phyloP scores from a whole-genome alignment of 2,888 invertebrate species.

The Isotomurus palustris region DNA sequence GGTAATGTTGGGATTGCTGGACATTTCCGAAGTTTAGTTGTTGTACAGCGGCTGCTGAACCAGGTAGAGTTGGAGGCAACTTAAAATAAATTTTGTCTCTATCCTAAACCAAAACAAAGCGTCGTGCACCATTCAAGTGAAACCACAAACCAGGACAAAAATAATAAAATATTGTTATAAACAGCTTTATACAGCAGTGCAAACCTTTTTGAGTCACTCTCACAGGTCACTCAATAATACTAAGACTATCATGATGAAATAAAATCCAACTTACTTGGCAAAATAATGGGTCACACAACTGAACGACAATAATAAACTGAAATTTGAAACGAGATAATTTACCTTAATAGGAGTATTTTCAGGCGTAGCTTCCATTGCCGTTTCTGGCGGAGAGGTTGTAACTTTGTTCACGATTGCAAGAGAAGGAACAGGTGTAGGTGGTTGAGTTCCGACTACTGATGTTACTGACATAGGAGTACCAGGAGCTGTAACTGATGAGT shows the following conservation, averaged over 20 bases:
- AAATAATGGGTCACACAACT: too few species aligned
- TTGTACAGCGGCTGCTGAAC: slow-evolving; percentile 36
- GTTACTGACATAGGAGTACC: slow-evolving; percentile 26
- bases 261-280: too few species aligned
- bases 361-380: slow-evolving; percentile 82
- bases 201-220: too few species aligned
- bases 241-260: too few species aligned
- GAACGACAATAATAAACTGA: too few species aligned
- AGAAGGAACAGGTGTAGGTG: slow-evolving; percentile 6
- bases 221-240: too few species aligned
- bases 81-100: slow-evolving; percentile 42
- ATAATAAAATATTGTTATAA: slow-evolving; percentile 1
- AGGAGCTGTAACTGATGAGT: slow-evolving; percentile 24
- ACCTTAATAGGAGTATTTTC: slow-evolving; percentile 64
- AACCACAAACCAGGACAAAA: slow-evolving; percentile 12
- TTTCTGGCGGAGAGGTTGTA: slow-evolving; percentile 68
- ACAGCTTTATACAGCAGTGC: too few species aligned
- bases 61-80: slow-evolving; percentile 25
- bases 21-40: slow-evolving; percentile 39
- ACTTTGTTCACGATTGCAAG: slow-evolving; percentile 5
- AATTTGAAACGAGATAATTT: too few species aligned
- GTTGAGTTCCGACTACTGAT: neutral
- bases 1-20: too few species aligned
- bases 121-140: neutral
- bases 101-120: slow-evolving; percentile 39